Evolutionary conservation across 2,797 vertebrate genomes (phyloP).

Genomic region (Falco biarmicus): DNA sequence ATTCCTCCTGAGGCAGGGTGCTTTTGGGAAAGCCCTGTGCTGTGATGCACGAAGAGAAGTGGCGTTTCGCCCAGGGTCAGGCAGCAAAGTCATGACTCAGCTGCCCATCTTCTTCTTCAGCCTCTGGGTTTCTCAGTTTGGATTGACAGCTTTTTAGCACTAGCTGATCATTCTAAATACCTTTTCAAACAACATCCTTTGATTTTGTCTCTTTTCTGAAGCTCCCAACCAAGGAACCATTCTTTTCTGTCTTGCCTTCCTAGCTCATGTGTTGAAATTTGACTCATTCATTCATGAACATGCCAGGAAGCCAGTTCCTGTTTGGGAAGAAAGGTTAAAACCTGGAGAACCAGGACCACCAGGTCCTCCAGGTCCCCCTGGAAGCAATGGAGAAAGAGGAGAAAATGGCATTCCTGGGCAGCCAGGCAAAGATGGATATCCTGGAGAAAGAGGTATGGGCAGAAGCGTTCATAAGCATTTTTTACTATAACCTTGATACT

Average conservation of each 20-base stretch:
- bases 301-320: constrained; percentile 72
- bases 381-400: constrained; percentile 53
- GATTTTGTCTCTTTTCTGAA: neutral
- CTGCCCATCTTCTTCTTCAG: neutral
- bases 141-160: neutral
- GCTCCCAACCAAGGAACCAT: neutral
- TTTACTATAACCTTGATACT: neutral
- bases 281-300: constrained; percentile 71
- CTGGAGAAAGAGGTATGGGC: constrained; percentile 73
- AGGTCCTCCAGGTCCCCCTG: constrained; percentile 46
- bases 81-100: neutral
- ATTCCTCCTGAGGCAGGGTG: neutral
- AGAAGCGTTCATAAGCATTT: rapidly evolving
- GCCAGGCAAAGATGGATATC: constrained; percentile 67
- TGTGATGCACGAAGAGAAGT: neutral
- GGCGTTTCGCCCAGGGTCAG: neutral
- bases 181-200: neutral
- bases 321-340: constrained; percentile 65
- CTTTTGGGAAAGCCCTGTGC: neutral
- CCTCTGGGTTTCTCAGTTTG: neutral
- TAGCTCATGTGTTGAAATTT: constrained; percentile 77
- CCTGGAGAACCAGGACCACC: constrained; percentile 67
- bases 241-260: neutral
- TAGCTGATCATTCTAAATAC: neutral
- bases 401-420: constrained; percentile 50